phyloP scores from a whole-genome alignment of 2,797 vertebrate species.

The Acanthopagrus latus region DNA sequence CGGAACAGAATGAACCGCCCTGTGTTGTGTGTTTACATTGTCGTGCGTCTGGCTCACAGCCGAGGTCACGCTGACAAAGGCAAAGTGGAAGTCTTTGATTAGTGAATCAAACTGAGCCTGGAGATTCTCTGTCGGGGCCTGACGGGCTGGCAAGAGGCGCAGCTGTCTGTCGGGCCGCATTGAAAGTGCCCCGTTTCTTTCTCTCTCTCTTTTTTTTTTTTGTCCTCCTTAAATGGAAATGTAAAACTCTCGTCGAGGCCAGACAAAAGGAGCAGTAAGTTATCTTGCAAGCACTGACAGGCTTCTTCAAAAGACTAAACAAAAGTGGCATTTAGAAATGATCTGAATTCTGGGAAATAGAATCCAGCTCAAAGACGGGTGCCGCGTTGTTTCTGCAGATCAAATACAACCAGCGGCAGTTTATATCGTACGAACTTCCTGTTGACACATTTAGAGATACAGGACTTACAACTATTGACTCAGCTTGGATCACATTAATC shows the following conservation, averaged over 20 bases:
- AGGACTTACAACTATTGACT: slow-evolving; percentile 10
- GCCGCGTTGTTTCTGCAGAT: slow-evolving; percentile 25
- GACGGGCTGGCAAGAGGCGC: slow-evolving; percentile 51
- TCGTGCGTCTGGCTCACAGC: slow-evolving; percentile 43
- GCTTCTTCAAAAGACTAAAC: slow-evolving; percentile 42
- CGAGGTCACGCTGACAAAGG: slow-evolving; percentile 57
- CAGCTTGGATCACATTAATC: neutral
- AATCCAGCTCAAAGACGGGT: slow-evolving; percentile 9
- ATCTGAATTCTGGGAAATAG: slow-evolving; percentile 17
- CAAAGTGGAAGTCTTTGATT: slow-evolving; percentile 69
- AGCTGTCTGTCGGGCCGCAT: slow-evolving; percentile 54
- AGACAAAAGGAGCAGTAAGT: slow-evolving; percentile 48
- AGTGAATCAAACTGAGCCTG: slow-evolving; percentile 58
- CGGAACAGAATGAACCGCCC: slow-evolving; percentile 12
- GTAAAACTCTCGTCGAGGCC: slow-evolving; percentile 42
- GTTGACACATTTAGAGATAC: slow-evolving; percentile 16
- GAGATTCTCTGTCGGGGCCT: slow-evolving; percentile 35
- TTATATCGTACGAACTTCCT: slow-evolving; percentile 14
- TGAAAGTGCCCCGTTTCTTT: slow-evolving; percentile 29
- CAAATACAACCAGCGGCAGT: slow-evolving; percentile 36
- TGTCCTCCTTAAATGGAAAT: slow-evolving; percentile 43
- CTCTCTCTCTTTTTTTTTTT: slow-evolving; percentile 3
- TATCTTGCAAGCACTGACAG: slow-evolving; percentile 37
- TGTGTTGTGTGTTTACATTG: slow-evolving; percentile 34
- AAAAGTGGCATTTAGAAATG: slow-evolving; percentile 13